Evolutionary conservation across 2,113 vertebrate genomes (phyloP).

Genomic region (Muntiacus muntjak): DNA sequence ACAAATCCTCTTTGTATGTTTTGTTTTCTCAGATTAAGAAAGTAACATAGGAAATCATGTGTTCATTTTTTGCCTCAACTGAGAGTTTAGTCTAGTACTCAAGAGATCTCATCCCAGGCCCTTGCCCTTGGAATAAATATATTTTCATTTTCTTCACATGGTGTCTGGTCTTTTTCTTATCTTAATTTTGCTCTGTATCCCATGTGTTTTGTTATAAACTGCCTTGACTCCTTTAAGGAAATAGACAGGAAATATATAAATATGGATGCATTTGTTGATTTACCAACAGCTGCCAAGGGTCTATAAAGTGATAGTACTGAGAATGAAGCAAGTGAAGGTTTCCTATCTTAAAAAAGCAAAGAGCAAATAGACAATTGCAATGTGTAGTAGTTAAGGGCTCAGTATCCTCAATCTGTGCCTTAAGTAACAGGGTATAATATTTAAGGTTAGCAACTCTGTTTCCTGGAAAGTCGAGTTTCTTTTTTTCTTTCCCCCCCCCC

Average conservation of each 20-base stretch:
- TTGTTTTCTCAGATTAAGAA: background rate
- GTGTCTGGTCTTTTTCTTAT: background rate
- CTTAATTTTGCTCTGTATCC: conserved; percentile 4
- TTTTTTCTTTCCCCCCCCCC: background rate
- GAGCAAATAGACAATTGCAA: background rate
- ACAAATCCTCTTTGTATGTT: background rate
- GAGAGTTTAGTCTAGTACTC: background rate
- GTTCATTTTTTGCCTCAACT: background rate
- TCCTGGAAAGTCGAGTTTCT: background rate
- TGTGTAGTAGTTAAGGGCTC: background rate
- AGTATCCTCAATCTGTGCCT: background rate
- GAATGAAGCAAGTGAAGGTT: background rate
- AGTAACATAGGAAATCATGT: background rate
- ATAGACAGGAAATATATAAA: background rate
- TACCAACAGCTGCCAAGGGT: background rate
- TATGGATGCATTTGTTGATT: background rate
- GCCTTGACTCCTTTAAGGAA: background rate
- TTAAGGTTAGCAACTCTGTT: background rate
- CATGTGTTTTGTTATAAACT: background rate
- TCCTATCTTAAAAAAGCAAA: background rate
- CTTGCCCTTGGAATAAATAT: background rate
- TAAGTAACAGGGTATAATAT: background rate
- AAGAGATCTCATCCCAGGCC: background rate
- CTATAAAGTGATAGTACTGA: background rate
- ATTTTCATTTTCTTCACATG: background rate